Base-by-base conservation (phyloP, 1,140 invertebrate species). In the Sitobion miscanthi region DNA sequence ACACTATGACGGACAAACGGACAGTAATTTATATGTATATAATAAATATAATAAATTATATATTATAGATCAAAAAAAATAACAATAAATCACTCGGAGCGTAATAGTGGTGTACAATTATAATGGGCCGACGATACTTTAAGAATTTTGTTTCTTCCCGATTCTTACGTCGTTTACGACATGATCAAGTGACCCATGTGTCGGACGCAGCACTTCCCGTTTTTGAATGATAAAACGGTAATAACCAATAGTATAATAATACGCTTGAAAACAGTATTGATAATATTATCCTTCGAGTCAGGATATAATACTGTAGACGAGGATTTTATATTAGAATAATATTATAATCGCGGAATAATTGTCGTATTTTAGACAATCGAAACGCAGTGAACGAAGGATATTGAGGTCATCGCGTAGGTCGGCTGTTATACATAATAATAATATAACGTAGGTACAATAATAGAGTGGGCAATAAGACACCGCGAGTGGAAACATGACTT, bases 351-450 rank as follows among this genome's bases (percentile, higher is more conserved):
- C 62, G 14, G 45, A 86, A 86, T 86, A 86, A 86, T 86, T 11
- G 83, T 25, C 3, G 45, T 49, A n/a, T 87, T 87, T 87, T 8
- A 17, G n/a, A 87, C 86, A 49, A 14, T 30, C 30, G 85, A 87
- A n/a, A n/a, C 42, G 49, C 52, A 47, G 45, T 87, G 8, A 49
- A 77, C 14, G 30, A 20, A n/a, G 86, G 86, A 87, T 49, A 87
- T 87, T 87, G 86, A 87, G 86, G 86, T 87, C 86, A 87, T 35
- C 47, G 47, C n/a, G 86, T 87, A 87, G 86, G 86, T 49, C 86
- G 62, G 62, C 62, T n/a, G 47, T 86, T 54, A 54, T 54, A 54
- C 52, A 21, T 54, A 23, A 49, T 14, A 30, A 69, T 69, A 69
- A 25, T 69, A 30, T 35, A 30, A 77, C 14, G 69, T 87, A 87